Evolutionary conservation across 64 coral and sea anemone species (phyloP).

Genomic region (Trachythela sp.): DNA sequence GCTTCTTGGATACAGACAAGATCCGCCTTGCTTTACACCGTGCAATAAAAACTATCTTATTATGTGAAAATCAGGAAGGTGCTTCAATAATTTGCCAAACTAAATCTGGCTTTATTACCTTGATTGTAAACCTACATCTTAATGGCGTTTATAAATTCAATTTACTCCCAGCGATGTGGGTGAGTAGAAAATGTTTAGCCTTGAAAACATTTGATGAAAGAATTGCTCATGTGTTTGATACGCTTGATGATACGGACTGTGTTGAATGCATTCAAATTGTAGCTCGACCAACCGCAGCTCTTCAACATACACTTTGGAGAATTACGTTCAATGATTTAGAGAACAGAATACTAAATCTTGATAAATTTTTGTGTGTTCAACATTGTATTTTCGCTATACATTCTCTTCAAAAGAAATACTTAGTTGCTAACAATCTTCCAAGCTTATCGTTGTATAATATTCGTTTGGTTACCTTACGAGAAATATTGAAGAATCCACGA

Average conservation of each 20-base stretch:
- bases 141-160: conserved; percentile 1
- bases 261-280: not conserved
- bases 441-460: not conserved
- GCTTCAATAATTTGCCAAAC: not conserved
- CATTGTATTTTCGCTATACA: not conserved
- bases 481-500: not conserved
- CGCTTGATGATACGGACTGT: not conserved
- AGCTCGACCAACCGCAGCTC: not conserved
- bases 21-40: not conserved
- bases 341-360: not conserved
- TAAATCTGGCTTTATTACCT: not conserved
- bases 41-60: not conserved
- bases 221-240: not conserved
- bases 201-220: conserved; percentile 13
- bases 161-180: not conserved
- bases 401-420: not conserved
- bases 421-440: not conserved
- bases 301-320: not conserved
- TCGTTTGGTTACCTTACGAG: not conserved
- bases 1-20: not conserved
- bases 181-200: not conserved
- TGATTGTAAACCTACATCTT: not conserved
- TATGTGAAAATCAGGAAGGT: not conserved
- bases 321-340: conserved; percentile 10
- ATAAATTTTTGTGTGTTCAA: not conserved